Conservation (phyloP, 1,140 invertebrate species). For the Drosophila kikkawai region DNA sequence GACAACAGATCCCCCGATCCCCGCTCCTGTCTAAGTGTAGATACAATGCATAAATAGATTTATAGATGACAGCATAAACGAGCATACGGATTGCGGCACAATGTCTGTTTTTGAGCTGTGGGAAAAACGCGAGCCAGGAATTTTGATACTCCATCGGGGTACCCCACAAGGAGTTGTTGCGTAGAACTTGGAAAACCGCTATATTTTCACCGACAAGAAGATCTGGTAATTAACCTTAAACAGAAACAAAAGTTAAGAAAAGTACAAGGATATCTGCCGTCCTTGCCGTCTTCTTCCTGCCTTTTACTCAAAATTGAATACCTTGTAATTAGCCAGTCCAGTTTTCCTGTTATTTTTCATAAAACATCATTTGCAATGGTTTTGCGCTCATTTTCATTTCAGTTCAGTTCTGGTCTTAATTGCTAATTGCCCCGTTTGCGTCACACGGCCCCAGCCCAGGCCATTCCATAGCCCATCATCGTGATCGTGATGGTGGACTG, state of each 20-base stretch:
- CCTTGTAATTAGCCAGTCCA: conserved; percentile 17
- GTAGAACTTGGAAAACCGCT: background rate
- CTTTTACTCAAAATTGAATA: background rate
- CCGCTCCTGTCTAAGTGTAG: conserved; percentile 68
- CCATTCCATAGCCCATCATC: conserved; percentile 8
- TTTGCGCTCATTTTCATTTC: conserved; percentile 25
- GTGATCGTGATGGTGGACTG: conserved; percentile 12
- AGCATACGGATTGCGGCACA: conserved; percentile 21
- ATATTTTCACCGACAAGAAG: too few species aligned
- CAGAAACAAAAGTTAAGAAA: background rate
- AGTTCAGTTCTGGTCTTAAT: conserved; percentile 61
- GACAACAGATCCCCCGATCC: conserved; percentile 50
- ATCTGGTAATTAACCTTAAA: too few species aligned
- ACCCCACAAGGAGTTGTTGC: background rate
- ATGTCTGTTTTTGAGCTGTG: conserved; percentile 29
- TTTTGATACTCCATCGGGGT: background rate
- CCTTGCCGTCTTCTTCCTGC: background rate
- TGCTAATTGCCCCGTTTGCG: conserved; percentile 79
- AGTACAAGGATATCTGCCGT: background rate
- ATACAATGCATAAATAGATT: conserved; percentile 75
- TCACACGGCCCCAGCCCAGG: conserved; percentile 42
- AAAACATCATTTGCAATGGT: conserved; percentile 24
- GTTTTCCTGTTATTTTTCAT: conserved; percentile 6
- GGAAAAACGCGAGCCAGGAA: conserved; percentile 32
- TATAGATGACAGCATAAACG: conserved; percentile 46